phyloP scores from a whole-genome alignment of 2,113 vertebrate genomes.

The Anolis carolinensis region DNA sequence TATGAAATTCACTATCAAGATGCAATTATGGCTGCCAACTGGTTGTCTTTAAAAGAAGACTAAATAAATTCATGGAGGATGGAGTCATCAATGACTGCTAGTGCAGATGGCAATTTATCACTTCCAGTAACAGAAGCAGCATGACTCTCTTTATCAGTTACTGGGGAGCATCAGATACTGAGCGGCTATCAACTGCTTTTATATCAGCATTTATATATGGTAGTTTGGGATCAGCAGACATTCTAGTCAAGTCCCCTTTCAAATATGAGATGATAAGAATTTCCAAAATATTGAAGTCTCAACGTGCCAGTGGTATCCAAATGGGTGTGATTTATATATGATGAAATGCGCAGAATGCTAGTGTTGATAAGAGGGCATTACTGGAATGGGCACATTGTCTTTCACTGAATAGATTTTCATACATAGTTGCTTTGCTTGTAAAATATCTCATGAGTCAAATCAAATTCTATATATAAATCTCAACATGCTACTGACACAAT shows the following conservation, averaged over 20 bases:
- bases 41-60: too few species aligned
- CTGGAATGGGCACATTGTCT: background rate
- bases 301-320: background rate
- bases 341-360: background rate
- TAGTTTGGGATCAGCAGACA: background rate
- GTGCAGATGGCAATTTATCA: too few species aligned
- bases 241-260: background rate
- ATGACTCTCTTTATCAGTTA: too few species aligned
- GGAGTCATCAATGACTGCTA: too few species aligned
- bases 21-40: too few species aligned
- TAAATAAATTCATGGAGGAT: too few species aligned
- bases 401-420: background rate
- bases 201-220: background rate
- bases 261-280: conserved; percentile 2
- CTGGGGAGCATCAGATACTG: too few species aligned
- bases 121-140: too few species aligned
- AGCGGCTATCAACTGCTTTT: background rate
- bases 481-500: background rate
- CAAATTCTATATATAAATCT: background rate
- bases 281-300: background rate
- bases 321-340: background rate
- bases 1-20: too few species aligned
- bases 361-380: background rate
- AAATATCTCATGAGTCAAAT: background rate
- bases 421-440: background rate